A percentile compares a stretch with the other conserved stretches of the same genome.
Conservation (phyloP, 2,888 invertebrate genomes). For the Entomobrya proxima region DNA sequence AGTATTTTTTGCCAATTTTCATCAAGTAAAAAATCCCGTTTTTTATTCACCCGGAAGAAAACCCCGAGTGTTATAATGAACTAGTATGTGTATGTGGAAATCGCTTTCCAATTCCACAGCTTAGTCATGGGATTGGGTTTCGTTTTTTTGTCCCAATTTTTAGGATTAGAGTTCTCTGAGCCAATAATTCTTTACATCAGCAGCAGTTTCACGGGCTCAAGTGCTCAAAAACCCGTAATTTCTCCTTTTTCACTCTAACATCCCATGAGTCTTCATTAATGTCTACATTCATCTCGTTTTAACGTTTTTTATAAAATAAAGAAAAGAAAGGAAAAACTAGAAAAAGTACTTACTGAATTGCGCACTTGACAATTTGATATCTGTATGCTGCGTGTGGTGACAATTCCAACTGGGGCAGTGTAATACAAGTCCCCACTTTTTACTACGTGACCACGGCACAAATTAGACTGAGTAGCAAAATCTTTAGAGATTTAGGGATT, state of each 20-base stretch:
- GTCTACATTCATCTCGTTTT: constrained; percentile 39
- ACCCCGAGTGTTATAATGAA: not conserved
- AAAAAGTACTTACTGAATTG: not conserved
- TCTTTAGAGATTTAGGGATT: no score
- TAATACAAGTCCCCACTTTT: not conserved
- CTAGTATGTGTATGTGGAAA: no score
- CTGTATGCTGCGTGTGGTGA: not conserved
- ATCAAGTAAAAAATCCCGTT: not conserved
- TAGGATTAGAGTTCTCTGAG: not conserved
- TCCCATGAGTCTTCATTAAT: constrained; percentile 57
- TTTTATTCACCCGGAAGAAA: not conserved
- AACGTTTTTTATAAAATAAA: not conserved
- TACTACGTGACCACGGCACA: not conserved
- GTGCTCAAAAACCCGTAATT: not conserved
- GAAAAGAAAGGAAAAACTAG: no score
- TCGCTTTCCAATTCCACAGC: not conserved
- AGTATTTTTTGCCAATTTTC: not conserved
- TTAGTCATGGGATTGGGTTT: no score
- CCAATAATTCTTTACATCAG: constrained; percentile 4
- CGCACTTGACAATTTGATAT: constrained; percentile 3
- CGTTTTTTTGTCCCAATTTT: not conserved
- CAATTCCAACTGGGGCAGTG: not conserved
- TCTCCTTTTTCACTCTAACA: constrained; percentile 16
- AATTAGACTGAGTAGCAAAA: no score
- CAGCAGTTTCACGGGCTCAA: not conserved